phyloP scores from a whole-genome alignment of 53 echinoderm and acorn worm genomes.

The Pentamera pediparva region DNA sequence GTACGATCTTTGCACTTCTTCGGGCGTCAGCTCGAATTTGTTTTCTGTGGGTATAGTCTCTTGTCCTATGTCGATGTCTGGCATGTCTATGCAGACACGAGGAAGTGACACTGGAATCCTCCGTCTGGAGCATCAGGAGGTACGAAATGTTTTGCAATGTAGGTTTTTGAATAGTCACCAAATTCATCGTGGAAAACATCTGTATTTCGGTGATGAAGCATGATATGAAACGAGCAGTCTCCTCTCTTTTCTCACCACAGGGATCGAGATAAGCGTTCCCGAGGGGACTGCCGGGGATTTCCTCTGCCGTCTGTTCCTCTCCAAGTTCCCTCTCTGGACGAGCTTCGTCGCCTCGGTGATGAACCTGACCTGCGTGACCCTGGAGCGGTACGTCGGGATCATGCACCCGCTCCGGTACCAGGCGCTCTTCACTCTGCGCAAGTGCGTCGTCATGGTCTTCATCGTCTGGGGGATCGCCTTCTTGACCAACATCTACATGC shows the following conservation, averaged over 20 bases:
- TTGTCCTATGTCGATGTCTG: no score
- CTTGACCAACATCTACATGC: conserved; percentile 72
- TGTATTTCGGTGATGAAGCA: background rate
- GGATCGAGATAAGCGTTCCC: conserved; percentile 70
- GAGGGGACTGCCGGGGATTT: conserved; percentile 54
- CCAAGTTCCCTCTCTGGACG: conserved; percentile 94
- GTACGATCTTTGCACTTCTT: no score
- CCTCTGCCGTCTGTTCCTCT: conserved; percentile 79
- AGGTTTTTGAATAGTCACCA: no score
- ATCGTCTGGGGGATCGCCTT: conserved; percentile 63
- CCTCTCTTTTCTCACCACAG: conserved; percentile 25
- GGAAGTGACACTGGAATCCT: no score
- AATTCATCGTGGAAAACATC: no score
- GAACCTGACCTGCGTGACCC: conserved; percentile 76
- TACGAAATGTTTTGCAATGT: no score
- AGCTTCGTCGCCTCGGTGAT: conserved; percentile 83
- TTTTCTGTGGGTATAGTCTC: no score
- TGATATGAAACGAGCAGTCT: background rate
- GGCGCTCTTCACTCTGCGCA: conserved; percentile 56
- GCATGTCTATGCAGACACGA: no score
- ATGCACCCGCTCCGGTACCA: conserved; percentile 76
- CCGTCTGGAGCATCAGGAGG: no score
- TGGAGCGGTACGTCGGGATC: conserved; percentile 87
- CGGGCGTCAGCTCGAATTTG: no score
- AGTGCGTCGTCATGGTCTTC: conserved; percentile 50